Conservation (phyloP, 2,113 vertebrate genomes). For the Elachura formosa region DNA sequence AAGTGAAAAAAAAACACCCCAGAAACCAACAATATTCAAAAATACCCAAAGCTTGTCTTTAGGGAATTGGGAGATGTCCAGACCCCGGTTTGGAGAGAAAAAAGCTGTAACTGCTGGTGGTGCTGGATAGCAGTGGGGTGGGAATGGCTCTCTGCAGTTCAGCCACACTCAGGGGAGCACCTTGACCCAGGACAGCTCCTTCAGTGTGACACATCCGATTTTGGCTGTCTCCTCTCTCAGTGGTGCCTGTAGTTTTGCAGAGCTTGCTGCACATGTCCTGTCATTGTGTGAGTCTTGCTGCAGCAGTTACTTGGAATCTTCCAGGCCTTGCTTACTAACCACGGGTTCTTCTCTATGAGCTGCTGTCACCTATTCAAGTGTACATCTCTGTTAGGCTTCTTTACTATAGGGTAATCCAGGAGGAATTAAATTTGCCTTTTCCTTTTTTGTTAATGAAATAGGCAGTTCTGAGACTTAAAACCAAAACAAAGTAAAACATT, state of each 20-base stretch:
- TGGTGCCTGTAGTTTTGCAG: background rate
- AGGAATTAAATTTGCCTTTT: background rate
- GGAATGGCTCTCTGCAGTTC: background rate
- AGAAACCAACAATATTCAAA: background rate
- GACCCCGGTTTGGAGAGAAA: background rate
- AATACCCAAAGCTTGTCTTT: background rate
- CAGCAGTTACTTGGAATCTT: background rate
- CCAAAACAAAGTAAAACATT: background rate
- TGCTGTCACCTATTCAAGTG: background rate
- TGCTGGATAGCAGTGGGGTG: background rate
- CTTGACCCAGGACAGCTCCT: background rate
- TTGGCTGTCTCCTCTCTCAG: background rate
- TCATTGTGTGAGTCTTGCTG: background rate
- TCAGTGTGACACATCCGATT: background rate
- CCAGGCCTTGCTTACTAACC: background rate
- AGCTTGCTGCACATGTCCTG: background rate
- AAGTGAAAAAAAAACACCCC: accelerated
- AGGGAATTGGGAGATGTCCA: background rate
- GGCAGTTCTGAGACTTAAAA: background rate
- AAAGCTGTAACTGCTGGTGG: background rate
- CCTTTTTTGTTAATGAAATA: background rate
- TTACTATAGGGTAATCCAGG: background rate
- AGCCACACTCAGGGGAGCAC: background rate
- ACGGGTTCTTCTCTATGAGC: background rate
- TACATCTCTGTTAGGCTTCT: background rate